Evolutionary conservation across 1,140 invertebrate species (phyloP).

Genomic region (Piezodorus guildinii): DNA sequence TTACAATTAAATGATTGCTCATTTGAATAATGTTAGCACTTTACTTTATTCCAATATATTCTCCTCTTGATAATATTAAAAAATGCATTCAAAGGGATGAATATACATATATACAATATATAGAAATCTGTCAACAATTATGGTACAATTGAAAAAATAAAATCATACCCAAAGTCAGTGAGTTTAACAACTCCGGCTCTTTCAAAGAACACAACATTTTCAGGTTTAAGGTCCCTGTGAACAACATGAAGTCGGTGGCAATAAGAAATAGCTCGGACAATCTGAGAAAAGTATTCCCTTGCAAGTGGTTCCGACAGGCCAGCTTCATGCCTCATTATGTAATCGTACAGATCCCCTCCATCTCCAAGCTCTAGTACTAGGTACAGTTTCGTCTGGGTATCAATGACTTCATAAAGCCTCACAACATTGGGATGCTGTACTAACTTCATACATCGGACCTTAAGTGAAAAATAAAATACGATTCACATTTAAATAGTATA

Average conservation of each 20-base stretch:
- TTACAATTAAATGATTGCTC: no score
- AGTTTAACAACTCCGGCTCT: slow-evolving; percentile 94
- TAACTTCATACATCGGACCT: slow-evolving; percentile 96
- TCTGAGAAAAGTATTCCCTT: slow-evolving; percentile 88
- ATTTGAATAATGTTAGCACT: no score
- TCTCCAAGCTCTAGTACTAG: slow-evolving; percentile 96
- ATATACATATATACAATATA: no score
- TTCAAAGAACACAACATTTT: slow-evolving; percentile 98
- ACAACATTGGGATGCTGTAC: slow-evolving; percentile 99
- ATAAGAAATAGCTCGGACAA: slow-evolving; percentile 93
- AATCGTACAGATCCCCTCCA: slow-evolving; percentile 97
- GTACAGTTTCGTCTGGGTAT: slow-evolving; percentile 92
- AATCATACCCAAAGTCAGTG: slow-evolving; percentile 80
- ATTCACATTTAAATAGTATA: no score
- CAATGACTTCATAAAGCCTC: slow-evolving; percentile 95
- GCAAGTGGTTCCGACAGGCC: slow-evolving; percentile 56
- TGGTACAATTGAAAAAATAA: background rate
- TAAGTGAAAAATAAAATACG: slow-evolving; percentile 32
- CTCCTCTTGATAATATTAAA: no score
- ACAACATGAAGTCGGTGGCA: slow-evolving; percentile 92
- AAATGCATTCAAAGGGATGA: no score
- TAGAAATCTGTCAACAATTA: no score
- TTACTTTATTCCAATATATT: no score
- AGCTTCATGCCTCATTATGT: slow-evolving; percentile 92
- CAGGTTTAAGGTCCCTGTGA: slow-evolving; percentile 93